Evolutionary conservation across 2,113 vertebrate genomes (phyloP).

Genomic region (Mirounga angustirostris): DNA sequence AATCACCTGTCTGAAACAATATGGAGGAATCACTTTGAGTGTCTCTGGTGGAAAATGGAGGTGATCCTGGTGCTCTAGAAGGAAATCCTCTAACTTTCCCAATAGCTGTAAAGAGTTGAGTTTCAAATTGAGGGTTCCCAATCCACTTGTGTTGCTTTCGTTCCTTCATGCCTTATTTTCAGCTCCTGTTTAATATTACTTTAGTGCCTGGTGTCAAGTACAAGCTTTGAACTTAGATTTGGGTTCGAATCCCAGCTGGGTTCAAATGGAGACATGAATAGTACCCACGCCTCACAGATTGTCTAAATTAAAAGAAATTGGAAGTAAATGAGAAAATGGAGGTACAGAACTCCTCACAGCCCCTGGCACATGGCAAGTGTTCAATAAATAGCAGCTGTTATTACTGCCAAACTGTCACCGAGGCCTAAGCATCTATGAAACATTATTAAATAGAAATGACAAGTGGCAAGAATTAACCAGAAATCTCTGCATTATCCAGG

Average conservation of each 20-base stretch:
- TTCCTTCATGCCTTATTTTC: background rate
- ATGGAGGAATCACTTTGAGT: background rate
- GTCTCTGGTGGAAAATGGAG: background rate
- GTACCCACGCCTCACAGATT: background rate
- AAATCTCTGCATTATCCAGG: background rate
- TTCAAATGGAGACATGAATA: slow-evolving; percentile 37
- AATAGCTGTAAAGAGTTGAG: background rate
- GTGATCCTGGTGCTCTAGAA: background rate
- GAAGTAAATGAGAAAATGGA: background rate
- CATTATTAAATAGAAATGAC: background rate
- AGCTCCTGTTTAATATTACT: background rate
- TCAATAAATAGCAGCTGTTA: background rate
- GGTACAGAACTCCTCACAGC: background rate
- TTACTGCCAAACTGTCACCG: background rate
- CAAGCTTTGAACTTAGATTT: background rate
- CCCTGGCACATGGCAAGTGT: background rate
- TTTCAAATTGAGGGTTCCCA: background rate
- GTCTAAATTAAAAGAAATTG: background rate
- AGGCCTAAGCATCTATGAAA: background rate
- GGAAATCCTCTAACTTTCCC: background rate
- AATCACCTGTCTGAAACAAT: background rate
- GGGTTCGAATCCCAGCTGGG: background rate
- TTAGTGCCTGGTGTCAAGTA: background rate
- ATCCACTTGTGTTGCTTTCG: background rate
- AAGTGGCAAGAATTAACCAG: slow-evolving; percentile 35